Percentiles rank a stretch among this genome's conserved stretches.
Evolutionary conservation across 2,888 invertebrate species (phyloP).

Genomic region (Listrodromus nycthemerus): DNA sequence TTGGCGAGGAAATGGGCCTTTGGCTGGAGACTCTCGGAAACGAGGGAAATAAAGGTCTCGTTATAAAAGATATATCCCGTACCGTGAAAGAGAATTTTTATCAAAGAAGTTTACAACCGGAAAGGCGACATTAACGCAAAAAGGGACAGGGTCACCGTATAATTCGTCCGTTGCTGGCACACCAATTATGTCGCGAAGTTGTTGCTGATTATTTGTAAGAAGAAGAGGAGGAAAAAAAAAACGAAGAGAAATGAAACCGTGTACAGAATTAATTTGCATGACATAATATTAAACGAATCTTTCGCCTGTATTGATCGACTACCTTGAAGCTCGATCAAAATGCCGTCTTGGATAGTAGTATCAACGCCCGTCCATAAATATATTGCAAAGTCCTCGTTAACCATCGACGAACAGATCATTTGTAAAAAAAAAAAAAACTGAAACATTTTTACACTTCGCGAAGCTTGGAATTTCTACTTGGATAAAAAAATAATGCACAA

Average conservation of each 20-base stretch:
- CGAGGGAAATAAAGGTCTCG: slow-evolving; percentile 37
- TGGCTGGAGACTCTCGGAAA: slow-evolving; percentile 32
- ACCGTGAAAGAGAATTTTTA: slow-evolving; percentile 38
- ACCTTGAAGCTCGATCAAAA: background rate
- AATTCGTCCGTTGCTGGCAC: background rate
- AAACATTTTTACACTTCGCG: too few relatives aligned
- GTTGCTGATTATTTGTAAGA: background rate
- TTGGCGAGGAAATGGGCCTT: slow-evolving; percentile 16
- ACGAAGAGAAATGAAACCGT: too few relatives aligned
- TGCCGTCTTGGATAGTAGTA: background rate
- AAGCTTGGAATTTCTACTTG: too few relatives aligned
- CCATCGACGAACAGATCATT: too few relatives aligned
- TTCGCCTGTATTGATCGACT: background rate
- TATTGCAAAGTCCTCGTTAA: background rate
- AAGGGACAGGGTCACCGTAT: background rate
- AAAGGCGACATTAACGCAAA: background rate
- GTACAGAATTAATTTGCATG: too few relatives aligned
- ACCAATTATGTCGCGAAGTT: background rate
- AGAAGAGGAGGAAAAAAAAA: too few relatives aligned
- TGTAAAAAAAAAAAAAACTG: too few relatives aligned
- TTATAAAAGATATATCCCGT: slow-evolving; percentile 39
- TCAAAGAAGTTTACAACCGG: slow-evolving; percentile 16
- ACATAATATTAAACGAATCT: too few relatives aligned
- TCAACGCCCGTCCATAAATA: background rate
- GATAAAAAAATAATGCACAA: too few relatives aligned